Percentiles rank a stretch among this genome's conserved stretches.
These are phyloP conservation scores for Cladorhizidae sp. DNA, from an alignment of 37 sponge, comb jelly and placozoan species.

Conservation along the genomic window DNA sequence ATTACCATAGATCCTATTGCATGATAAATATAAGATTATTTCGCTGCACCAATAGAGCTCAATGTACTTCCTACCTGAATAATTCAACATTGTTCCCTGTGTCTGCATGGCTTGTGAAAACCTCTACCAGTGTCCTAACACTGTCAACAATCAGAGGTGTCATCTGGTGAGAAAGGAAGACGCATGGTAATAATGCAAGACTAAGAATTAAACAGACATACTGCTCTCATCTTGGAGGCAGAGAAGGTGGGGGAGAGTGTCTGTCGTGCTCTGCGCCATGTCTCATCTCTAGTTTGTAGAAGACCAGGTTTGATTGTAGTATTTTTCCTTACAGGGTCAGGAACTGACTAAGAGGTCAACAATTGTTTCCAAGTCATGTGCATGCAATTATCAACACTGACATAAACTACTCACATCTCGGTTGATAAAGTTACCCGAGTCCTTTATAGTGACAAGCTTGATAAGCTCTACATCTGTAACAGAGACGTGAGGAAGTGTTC, in stretches of 20 bases:
- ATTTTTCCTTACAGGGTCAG: neutral
- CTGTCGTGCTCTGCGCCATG: slow-evolving; percentile 49
- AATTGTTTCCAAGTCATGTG: neutral
- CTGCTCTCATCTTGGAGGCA: slow-evolving; percentile 63
- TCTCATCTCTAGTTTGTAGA: slow-evolving; percentile 32
- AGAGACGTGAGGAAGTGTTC: neutral
- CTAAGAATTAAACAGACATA: neutral
- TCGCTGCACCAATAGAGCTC: neutral
- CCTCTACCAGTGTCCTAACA: slow-evolving; percentile 13
- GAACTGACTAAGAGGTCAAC: neutral
- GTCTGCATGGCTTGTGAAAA: slow-evolving; percentile 22
- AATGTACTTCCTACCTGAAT: slow-evolving; percentile 20
- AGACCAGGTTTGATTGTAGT: slow-evolving; percentile 18
- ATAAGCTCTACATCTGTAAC: slow-evolving; percentile 21
- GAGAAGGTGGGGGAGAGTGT: slow-evolving; percentile 67
- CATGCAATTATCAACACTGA: neutral
- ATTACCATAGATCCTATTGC: slow-evolving; percentile 8
- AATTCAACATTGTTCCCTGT: slow-evolving; percentile 46
- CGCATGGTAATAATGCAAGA: neutral
- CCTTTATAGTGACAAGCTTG: slow-evolving; percentile 34
- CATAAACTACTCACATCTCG: slow-evolving; percentile 11
- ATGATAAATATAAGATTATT: slow-evolving; percentile 26
- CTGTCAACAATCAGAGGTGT: slow-evolving; percentile 53
- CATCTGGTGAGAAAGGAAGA: slow-evolving; percentile 47
- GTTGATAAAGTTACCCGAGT: slow-evolving; percentile 20